Evolutionary conservation across 2,113 vertebrate genomes (phyloP).

Genomic region (Axis porcinus): DNA sequence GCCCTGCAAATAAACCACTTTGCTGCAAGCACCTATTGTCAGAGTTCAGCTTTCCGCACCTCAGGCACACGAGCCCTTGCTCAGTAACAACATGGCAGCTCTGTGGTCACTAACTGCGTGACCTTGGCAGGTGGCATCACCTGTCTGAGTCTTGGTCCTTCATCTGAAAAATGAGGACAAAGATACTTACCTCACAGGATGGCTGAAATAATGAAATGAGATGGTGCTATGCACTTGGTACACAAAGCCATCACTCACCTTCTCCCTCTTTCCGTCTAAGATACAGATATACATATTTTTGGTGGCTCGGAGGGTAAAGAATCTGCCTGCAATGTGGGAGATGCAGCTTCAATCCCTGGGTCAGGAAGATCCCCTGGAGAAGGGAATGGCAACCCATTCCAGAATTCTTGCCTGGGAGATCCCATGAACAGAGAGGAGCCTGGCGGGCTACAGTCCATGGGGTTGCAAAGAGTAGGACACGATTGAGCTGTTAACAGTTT

Average conservation of each 20-base stretch:
- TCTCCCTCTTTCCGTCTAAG: background rate
- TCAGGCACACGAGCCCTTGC: background rate
- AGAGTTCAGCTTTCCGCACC: background rate
- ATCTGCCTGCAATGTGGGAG: background rate
- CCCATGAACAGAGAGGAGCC: background rate
- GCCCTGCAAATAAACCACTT: background rate
- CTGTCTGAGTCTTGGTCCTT: background rate
- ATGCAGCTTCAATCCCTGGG: background rate
- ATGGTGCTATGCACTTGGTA: background rate
- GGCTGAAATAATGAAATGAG: background rate
- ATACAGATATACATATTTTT: background rate
- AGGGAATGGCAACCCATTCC: background rate
- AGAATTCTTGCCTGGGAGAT: background rate
- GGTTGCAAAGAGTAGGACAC: background rate
- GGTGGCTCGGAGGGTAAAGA: background rate
- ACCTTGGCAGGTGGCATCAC: background rate
- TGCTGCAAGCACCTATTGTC: background rate
- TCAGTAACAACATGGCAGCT: background rate
- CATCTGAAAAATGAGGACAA: background rate
- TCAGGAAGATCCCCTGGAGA: background rate
- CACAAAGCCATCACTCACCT: rapidly evolving
- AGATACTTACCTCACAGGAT: background rate
- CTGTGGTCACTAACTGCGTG: background rate
- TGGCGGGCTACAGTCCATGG: background rate
- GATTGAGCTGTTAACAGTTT: background rate